These are phyloP conservation scores for Capitulum mitella DNA, from an alignment of 2,888 invertebrate species.

Conservation along the genomic window DNA sequence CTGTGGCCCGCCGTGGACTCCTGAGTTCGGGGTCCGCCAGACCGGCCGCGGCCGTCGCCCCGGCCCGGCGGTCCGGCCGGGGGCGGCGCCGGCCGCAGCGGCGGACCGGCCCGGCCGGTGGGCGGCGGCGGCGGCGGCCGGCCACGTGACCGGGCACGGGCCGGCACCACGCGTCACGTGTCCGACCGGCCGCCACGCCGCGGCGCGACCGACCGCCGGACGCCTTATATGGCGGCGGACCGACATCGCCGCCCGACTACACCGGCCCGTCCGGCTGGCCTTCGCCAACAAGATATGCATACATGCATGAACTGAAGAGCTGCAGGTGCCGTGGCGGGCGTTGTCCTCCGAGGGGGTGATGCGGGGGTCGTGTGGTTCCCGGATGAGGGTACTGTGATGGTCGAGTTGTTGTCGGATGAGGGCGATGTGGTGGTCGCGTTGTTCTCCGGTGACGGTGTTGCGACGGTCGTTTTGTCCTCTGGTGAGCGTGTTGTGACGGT, in stretches of 20 bases:
- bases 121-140: background rate
- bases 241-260: background rate
- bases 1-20: no score
- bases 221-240: background rate
- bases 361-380: background rate
- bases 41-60: background rate
- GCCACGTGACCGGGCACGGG: background rate
- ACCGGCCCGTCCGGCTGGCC: background rate
- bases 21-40: no score
- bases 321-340: no score
- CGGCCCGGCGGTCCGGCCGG: background rate
- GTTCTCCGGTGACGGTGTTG: no score
- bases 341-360: background rate
- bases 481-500: no score
- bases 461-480: no score
- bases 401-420: no score
- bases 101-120: background rate
- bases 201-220: background rate
- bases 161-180: background rate
- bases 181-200: no score
- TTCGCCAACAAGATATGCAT: background rate
- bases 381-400: no score
- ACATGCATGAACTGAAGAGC: conserved; percentile 10
- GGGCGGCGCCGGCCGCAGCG: background rate
- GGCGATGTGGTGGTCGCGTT: no score